A percentile compares a stretch with the other conserved stretches of the same genome.
These are phyloP conservation scores for Manacus vitellinus DNA, from an alignment of 2,113 vertebrate genomes.

Conservation along the genomic window DNA sequence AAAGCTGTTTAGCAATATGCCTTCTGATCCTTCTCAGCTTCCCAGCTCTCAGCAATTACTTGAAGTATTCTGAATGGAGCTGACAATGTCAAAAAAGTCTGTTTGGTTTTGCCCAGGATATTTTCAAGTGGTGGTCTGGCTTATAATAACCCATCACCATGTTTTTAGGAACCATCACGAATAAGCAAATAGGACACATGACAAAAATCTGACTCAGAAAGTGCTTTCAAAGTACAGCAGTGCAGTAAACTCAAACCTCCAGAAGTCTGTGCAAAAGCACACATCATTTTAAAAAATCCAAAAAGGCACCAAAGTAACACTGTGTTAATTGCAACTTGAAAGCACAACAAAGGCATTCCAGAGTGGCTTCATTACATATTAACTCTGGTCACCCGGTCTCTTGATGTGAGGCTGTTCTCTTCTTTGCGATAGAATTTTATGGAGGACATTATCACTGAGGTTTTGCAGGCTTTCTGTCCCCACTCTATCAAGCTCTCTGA, in stretches of 20 bases:
- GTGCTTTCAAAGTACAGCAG: background rate
- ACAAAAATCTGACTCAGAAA: background rate
- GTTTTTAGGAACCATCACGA: background rate
- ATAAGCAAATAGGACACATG: background rate
- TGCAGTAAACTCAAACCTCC: background rate
- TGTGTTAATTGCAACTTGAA: background rate
- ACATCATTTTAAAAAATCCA: background rate
- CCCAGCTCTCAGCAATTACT: background rate
- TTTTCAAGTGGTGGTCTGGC: background rate
- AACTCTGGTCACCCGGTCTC: background rate
- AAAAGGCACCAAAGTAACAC: background rate
- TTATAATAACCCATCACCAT: background rate
- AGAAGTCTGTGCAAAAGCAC: background rate
- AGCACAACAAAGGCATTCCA: background rate
- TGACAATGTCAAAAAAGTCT: background rate
- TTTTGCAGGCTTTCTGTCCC: background rate
- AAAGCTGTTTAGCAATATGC: background rate
- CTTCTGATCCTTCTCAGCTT: background rate
- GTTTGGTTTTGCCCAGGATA: background rate
- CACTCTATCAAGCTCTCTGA: background rate
- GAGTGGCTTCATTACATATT: background rate
- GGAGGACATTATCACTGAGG: background rate
- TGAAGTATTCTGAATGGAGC: background rate
- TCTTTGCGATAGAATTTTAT: background rate
- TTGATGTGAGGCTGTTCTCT: background rate